Base-by-base conservation (phyloP, 2,888 invertebrate genomes). In the Harmothoe impar region DNA sequence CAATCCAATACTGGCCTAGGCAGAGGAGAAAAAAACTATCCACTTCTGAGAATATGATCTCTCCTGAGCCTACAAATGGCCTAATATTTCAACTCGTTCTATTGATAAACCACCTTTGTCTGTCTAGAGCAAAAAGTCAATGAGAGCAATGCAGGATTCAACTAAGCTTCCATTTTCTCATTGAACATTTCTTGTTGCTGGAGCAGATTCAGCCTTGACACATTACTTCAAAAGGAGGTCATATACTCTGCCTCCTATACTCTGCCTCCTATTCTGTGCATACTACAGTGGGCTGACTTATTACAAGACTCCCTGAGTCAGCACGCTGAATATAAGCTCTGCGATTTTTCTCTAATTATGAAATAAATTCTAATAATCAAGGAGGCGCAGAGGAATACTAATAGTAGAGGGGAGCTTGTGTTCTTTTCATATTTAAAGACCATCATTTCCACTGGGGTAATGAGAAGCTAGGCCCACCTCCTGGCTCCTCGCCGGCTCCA, bases 391-490 rank as follows among this genome's bases (percentile, higher is more conserved):
- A 72, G 72, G 72, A 25, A 25, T 29, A 72, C 72, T 72, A 72
- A 72, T 72, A 72, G 29, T 25, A 72, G 72, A 72, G 72, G 12
- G 15, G 62, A n/a, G 72, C 15, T 25, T 72, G 72, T 72, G 72
- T 72, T 72, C 72, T 72, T 72, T 72, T 72, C 72, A 72, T 72
- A 25, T 72, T 72, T 72, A 72, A 72, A 72, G 72, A n/a, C 72
- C 72, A 29, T 72, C 72, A 72, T 72, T 72, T 15, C 7, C n/a
- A 72, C 15, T n/a, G 72, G 25, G n/a, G 3, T 72, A 25, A 72
- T 72, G 72, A 72, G 31, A 72, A 29, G 72, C 72, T 25, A 72
- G 3, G 72, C 72, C 31, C 72, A 29, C 5, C 72, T 0, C 72
- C n/a, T 62, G 62, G 62, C 0, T 62, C 62, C 25, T 72, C 29